Base-by-base conservation (phyloP, 2,888 invertebrate species). In the Ormia ochracea region DNA sequence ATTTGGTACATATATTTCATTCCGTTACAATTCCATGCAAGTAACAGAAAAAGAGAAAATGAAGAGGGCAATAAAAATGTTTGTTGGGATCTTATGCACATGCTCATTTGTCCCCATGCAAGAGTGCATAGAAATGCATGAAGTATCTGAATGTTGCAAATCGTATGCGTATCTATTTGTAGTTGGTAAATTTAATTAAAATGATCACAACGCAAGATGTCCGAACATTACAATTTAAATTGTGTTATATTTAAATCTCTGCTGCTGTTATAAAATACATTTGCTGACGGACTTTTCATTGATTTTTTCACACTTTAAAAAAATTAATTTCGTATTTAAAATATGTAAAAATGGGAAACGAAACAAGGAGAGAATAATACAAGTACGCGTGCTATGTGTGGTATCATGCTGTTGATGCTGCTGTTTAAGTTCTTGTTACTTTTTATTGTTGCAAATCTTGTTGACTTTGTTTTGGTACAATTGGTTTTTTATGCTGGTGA, bases 301-400 rank as follows among this genome's bases (percentile, higher is more conserved):
- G 26, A 28, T 65, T 28, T 56, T 48, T 17, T 21, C 1, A 3
- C 31, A 31, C 21, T 50, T 33, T 10, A 58, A 1, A 7, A 33
- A 41, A 59, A 43, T 12, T 41, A 4, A 58, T 63, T 70, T 77
- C 70, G 63, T 63, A 77, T 77, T 56, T 48, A 50, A 58, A 63
- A 73, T 5, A 52, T n/a, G n/a, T n/a, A n/a, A n/a, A 54, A 59
- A 1, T 21, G 10, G 4, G 31, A 52, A 38, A 9, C 9, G 2
- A 5, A 26, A 17, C 14, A 21, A 21, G 5, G 12, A 21, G 21
- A 52, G 23, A 17, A 59, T 26, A 59, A 33, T 56, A 38, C 56
- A 45, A 79, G 66, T 65, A 66, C 78, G 69, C 74, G 78, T 79
- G 74, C 70, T 75, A 80, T 80, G 75, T 80, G 80, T 80, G 75